Percentiles rank a stretch among this genome's conserved stretches.
Conservation (phyloP, 2,797 vertebrate species). For the Notoglanidium macrostoma region DNA sequence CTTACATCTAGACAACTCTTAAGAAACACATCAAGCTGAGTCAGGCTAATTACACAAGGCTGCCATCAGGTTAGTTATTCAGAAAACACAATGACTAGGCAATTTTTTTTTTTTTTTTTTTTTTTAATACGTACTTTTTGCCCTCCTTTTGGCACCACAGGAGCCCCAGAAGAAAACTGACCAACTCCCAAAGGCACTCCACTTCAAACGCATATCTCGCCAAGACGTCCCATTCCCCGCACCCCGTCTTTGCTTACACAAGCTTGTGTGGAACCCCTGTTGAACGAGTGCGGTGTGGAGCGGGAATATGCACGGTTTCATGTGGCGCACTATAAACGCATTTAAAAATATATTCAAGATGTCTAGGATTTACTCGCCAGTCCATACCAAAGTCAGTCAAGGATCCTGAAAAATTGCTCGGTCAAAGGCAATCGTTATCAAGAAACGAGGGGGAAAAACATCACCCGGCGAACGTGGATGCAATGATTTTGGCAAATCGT, state of each 20-base stretch:
- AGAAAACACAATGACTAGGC: neutral
- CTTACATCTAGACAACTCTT: neutral
- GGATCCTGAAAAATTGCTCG: conserved; percentile 24
- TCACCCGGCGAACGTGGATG: conserved; percentile 34
- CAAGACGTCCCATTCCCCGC: conserved; percentile 52
- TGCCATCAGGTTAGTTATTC: neutral
- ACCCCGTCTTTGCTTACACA: conserved; percentile 33
- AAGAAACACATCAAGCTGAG: neutral
- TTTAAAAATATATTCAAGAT: conserved; percentile 37
- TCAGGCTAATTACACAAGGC: neutral
- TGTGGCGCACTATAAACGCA: conserved; percentile 26
- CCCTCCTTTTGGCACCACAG: neutral
- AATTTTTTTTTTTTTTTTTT: neutral
- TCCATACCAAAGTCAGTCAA: conserved; percentile 27
- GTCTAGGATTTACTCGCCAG: conserved; percentile 9
- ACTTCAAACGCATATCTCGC: conserved; percentile 56
- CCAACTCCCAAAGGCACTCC: conserved; percentile 52
- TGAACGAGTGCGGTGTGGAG: conserved; percentile 27
- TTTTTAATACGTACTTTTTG: neutral
- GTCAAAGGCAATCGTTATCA: conserved; percentile 31
- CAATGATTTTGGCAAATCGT: conserved; percentile 44
- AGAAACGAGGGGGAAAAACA: conserved; percentile 29
- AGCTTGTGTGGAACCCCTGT: conserved; percentile 28
- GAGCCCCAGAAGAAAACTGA: conserved; percentile 52
- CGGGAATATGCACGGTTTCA: conserved; percentile 30